These are phyloP conservation scores for Mus minutoides DNA, from an alignment of 2,797 vertebrate genomes.

Conservation along the genomic window DNA sequence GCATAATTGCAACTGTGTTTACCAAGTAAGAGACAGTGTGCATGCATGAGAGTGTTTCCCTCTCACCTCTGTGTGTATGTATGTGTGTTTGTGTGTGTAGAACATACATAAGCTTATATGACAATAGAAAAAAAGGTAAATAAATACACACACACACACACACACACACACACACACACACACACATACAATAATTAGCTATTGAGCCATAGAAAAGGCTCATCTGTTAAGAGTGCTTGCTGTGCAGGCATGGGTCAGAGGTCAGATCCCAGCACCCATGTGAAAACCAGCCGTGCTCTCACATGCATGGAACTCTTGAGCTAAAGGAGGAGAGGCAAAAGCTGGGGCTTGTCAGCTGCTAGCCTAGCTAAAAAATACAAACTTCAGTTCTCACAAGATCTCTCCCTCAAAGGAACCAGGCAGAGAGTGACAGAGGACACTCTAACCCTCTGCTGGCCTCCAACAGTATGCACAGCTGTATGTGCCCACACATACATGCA, in stretches of 20 bases:
- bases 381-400: neutral
- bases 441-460: neutral
- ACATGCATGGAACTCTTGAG: neutral
- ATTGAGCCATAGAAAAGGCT: neutral
- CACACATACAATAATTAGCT: conserved; percentile 13
- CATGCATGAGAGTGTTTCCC: neutral
- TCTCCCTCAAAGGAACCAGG: no score
- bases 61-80: neutral
- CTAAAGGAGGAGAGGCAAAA: neutral
- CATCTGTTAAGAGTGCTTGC: neutral
- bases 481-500: neutral
- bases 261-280: neutral
- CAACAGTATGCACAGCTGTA: neutral
- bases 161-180: no score
- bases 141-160: no score
- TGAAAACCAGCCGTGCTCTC: neutral
- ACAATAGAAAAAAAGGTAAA: no score
- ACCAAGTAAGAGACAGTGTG: neutral
- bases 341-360: neutral
- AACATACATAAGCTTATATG: no score
- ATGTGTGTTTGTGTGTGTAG: neutral
- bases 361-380: neutral
- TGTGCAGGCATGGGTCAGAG: neutral
- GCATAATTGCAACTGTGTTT: neutral
- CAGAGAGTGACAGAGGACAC: neutral